Evolutionary conservation across 1,140 invertebrate genomes (phyloP).

Genomic region (Drosophila mauritiana): DNA sequence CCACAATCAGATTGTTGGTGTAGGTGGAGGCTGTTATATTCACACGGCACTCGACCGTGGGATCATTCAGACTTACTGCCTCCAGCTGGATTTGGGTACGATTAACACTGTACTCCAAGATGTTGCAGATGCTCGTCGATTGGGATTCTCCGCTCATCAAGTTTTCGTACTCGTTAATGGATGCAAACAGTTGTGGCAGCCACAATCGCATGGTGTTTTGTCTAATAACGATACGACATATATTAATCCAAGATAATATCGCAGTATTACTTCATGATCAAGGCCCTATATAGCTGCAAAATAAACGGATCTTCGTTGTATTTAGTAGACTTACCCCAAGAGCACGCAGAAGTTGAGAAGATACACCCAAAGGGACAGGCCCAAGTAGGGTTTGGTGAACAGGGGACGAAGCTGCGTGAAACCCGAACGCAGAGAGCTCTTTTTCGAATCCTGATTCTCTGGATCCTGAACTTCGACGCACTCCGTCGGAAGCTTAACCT

Average conservation of each 20-base stretch:
- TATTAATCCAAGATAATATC: too few species aligned
- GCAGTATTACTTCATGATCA: too few species aligned
- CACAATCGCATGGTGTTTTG: slow-evolving; percentile 84
- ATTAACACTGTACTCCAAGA: slow-evolving; percentile 68
- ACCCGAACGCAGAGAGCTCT: slow-evolving; percentile 28
- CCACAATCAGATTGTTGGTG: slow-evolving; percentile 86
- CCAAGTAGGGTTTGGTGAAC: slow-evolving; percentile 67
- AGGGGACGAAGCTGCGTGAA: slow-evolving; percentile 62
- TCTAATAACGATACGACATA: slow-evolving; percentile 1
- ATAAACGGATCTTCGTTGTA: too few species aligned
- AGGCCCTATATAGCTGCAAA: too few species aligned
- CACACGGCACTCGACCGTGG: slow-evolving; percentile 42
- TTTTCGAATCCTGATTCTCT: slow-evolving; percentile 13
- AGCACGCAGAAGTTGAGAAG: slow-evolving; percentile 75
- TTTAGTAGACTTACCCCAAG: slow-evolving; percentile 52
- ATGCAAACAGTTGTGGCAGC: slow-evolving; percentile 86
- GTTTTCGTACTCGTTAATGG: slow-evolving; percentile 81
- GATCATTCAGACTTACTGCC: slow-evolving; percentile 14
- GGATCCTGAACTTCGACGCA: slow-evolving; percentile 15
- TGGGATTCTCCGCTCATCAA: slow-evolving; percentile 2
- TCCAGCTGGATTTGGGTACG: slow-evolving; percentile 43
- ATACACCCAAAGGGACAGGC: slow-evolving; percentile 67
- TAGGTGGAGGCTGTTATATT: slow-evolving; percentile 84
- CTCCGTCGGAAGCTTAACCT: slow-evolving; percentile 9
- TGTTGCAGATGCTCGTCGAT: slow-evolving; percentile 59